A percentile compares a stretch with the other conserved stretches of the same genome.
phyloP scores from a whole-genome alignment of 2,113 vertebrate species.

The Rhinopithecus roxellana region DNA sequence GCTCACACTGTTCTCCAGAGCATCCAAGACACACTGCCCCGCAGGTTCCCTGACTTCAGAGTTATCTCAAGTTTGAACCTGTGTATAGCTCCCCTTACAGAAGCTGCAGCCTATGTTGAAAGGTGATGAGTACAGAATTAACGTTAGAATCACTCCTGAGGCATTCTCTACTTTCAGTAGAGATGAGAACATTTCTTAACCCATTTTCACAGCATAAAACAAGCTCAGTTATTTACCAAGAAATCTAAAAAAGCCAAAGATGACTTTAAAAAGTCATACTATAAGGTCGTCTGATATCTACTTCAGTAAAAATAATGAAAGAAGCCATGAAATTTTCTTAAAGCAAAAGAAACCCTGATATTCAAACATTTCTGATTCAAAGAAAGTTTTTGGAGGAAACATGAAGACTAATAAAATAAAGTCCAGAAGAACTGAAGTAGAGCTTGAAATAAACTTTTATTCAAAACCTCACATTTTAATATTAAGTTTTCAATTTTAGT shows the following conservation, averaged over 20 bases:
- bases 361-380: neutral
- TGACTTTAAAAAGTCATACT: constrained; percentile 44
- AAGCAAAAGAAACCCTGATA: constrained; percentile 47
- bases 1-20: neutral
- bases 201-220: constrained; percentile 10
- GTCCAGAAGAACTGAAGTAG: neutral
- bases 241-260: constrained; percentile 23
- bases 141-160: neutral
- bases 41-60: neutral
- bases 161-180: neutral
- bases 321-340: constrained; percentile 48
- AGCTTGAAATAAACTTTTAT: neutral
- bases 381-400: neutral
- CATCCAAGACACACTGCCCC: neutral
- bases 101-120: neutral
- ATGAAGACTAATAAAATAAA: constrained; percentile 8
- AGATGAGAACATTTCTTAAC: constrained; percentile 1
- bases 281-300: constrained; percentile 31
- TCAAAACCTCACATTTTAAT: neutral
- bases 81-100: neutral
- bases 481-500: neutral
- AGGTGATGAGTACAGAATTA: neutral
- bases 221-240: constrained; percentile 27
- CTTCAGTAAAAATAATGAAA: constrained; percentile 45
- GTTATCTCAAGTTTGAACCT: neutral